These are phyloP conservation scores for Eptatretus burgeri DNA, from an alignment of 2,113 vertebrate genomes.

Conservation along the genomic window DNA sequence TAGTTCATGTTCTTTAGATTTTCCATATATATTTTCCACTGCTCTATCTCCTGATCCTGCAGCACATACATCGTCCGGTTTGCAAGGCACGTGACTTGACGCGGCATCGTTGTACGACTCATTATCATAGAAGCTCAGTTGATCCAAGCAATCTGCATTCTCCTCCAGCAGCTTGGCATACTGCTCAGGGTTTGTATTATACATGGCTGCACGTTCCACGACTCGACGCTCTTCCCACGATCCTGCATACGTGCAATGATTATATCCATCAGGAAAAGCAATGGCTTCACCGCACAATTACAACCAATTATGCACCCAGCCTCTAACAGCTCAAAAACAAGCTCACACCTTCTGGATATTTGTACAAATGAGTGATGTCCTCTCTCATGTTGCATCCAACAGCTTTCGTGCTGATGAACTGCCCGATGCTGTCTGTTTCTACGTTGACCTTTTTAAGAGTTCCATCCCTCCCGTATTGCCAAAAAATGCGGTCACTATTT, in stretches of 20 bases:
- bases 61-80: too few relatives aligned
- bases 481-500: not conserved
- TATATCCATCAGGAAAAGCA: too few relatives aligned
- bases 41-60: too few relatives aligned
- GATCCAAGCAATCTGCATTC: too few relatives aligned
- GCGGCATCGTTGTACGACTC: too few relatives aligned
- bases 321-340: conserved; percentile 6
- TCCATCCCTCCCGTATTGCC: not conserved
- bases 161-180: too few relatives aligned
- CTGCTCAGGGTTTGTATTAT: too few relatives aligned
- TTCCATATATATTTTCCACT: too few relatives aligned
- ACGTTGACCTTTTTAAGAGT: conserved; percentile 12
- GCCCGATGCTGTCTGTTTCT: conserved; percentile 15
- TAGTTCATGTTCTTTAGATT: too few relatives aligned
- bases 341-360: conserved; percentile 24
- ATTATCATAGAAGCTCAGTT: too few relatives aligned
- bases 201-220: not conserved
- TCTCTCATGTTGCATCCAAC: conserved; percentile 21
- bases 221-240: not conserved
- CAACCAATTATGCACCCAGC: not conserved
- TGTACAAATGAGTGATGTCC: conserved; percentile 25
- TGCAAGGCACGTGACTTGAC: too few relatives aligned
- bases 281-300: too few relatives aligned
- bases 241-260: not conserved
- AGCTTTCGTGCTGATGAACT: conserved; percentile 25